Evolutionary conservation across 1,140 invertebrate genomes (phyloP), one percentile per base, ranked within the genome.

Genomic region (Drosophila nasuta): DNA sequence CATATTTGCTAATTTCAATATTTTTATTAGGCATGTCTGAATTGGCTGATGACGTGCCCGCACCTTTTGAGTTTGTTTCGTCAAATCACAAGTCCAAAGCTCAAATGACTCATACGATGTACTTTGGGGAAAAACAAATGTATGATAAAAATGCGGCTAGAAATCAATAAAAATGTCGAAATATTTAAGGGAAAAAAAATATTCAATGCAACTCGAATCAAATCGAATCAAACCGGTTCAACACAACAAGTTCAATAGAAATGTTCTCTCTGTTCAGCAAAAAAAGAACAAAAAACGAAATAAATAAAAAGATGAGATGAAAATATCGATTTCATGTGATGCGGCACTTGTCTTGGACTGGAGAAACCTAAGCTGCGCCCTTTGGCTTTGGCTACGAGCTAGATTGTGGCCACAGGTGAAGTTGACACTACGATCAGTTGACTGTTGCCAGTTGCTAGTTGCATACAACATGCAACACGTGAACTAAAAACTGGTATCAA

Each of bases 321-420:
- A 79, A 81, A 89, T 88, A 88, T 88, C 85, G 77, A 89, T 88
- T 89, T 79, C 85, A 82, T 49, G 64, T 77, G 35, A 68, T 77
- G 30, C 30, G 33, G 66, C 76, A 66, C 79, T 73, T 68, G 71
- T 77, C 58, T 41, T 56, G 33, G 43, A 11, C 0, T 25, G 3
- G 33, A 52, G 75, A 78, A 81, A 86, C 65, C 59, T 17, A 73
- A 86, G 70, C 77, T 65, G 66, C 45, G 59, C 67, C 66, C 56
- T 71, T 28, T 72, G 60, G 8, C 52, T 48, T 25, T 25, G 20
- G 20, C 20, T 25, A 3, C 20, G 25, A 17, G 33, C 46, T 10
- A 4, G 48, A 15, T 15, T 25, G 2, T 25, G 20, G 20, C 20
- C 49, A 28, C 58, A 65, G 63, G 64, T 59, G 54, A 59, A 46